Conservation (phyloP, 2,113 vertebrate genomes). For the Hippolais icterina region DNA sequence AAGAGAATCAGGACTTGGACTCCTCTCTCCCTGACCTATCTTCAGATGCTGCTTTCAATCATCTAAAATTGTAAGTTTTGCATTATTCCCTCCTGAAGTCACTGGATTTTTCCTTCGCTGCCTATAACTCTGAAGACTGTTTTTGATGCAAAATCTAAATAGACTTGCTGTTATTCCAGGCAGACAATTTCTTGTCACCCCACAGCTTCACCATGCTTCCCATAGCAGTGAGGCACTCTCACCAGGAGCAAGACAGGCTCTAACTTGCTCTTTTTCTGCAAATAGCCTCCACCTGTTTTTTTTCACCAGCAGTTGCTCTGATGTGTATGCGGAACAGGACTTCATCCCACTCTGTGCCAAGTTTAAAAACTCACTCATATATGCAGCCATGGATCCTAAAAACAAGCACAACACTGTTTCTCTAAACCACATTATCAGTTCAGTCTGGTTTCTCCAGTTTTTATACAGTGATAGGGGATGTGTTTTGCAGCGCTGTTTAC, state of each 20-base stretch:
- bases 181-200: not conserved
- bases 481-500: not conserved
- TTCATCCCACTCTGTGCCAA: not conserved
- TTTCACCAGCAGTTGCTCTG: not conserved
- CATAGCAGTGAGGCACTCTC: not conserved
- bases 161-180: not conserved
- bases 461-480: not conserved
- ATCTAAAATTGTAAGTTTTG: not conserved
- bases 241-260: not conserved
- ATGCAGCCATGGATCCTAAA: not conserved
- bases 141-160: not conserved
- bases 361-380: not conserved
- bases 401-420: not conserved
- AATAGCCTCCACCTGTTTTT: not conserved
- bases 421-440: not conserved
- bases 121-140: not conserved
- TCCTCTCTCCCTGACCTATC: not conserved
- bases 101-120: not conserved
- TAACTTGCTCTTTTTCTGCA: conserved; percentile 24
- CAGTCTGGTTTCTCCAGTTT: not conserved
- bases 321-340: not conserved
- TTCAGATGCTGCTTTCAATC: not conserved
- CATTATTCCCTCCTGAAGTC: not conserved
- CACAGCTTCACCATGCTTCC: not conserved
- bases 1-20: not conserved